Evolutionary conservation across 2,888 invertebrate genomes (phyloP).

Genomic region (Sphaeridia pumilis): DNA sequence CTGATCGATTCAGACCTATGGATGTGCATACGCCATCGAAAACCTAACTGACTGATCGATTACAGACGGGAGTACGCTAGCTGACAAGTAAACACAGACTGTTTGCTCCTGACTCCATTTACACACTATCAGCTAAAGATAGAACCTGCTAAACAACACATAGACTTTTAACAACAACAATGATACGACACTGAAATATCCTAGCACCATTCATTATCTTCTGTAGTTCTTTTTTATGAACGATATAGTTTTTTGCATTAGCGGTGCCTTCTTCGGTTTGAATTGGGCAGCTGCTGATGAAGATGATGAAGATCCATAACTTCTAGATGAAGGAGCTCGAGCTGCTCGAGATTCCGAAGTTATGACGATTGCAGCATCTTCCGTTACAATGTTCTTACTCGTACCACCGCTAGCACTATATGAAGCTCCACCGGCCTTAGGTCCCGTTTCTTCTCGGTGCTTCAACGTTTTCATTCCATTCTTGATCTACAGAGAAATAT

Average conservation of each 20-base stretch:
- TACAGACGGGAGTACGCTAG: too few species aligned
- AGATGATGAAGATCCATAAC: constrained; percentile 2
- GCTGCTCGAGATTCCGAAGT: constrained; percentile 29
- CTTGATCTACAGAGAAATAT: constrained; percentile 26
- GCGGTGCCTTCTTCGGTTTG: constrained; percentile 65
- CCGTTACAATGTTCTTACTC: constrained; percentile 13
- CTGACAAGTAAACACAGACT: too few species aligned
- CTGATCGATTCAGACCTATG: too few species aligned
- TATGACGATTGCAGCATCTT: constrained; percentile 31
- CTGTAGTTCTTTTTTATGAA: constrained; percentile 39
- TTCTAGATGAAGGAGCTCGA: constrained; percentile 29
- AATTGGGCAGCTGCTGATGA: constrained; percentile 23
- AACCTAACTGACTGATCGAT: too few species aligned
- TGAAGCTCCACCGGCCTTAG: constrained; percentile 23
- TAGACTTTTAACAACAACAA: too few species aligned
- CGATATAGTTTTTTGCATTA: constrained; percentile 65
- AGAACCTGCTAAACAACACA: too few species aligned
- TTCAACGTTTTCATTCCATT: constrained; percentile 35
- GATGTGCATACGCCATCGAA: too few species aligned
- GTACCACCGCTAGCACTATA: constrained; percentile 27
- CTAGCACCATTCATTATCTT: constrained; percentile 1
- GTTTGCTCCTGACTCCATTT: too few species aligned
- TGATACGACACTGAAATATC: background rate
- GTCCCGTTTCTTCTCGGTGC: constrained; percentile 31
- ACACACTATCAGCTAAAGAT: too few species aligned